These are phyloP conservation scores for Acanthosepion lycidas DNA, from an alignment of 2,888 invertebrate species.

Conservation along the genomic window DNA sequence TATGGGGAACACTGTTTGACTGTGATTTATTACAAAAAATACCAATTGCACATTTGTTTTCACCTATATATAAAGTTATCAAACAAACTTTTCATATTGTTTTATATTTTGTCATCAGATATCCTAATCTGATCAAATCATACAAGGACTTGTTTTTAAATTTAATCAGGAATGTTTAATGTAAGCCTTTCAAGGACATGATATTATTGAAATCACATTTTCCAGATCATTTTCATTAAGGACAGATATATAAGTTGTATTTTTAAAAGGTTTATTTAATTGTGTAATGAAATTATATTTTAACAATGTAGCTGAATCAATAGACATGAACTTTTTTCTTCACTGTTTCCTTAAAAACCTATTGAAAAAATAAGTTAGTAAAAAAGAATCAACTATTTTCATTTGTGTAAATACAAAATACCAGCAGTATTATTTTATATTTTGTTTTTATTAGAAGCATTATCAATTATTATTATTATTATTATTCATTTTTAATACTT, in stretches of 20 bases:
- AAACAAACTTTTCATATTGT: too few species aligned
- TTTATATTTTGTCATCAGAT: not conserved
- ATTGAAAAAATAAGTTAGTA: too few species aligned
- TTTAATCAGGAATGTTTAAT: not conserved
- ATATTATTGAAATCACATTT: not conserved
- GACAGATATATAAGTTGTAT: not conserved
- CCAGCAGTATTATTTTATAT: too few species aligned
- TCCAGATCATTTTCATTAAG: not conserved
- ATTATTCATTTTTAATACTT: too few species aligned
- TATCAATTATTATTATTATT: too few species aligned
- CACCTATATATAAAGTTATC: not conserved
- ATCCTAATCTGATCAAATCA: not conserved
- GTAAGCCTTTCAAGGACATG: not conserved
- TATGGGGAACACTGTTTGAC: not conserved
- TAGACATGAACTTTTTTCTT: too few species aligned
- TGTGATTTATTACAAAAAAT: not conserved
- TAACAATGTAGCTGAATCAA: too few species aligned
- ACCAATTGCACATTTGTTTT: not conserved
- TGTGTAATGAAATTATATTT: not conserved
- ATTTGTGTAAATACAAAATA: too few species aligned
- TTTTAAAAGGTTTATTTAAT: not conserved
- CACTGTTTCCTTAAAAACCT: too few species aligned
- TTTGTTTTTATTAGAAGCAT: too few species aligned
- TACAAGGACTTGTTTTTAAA: not conserved
- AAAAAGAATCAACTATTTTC: too few species aligned